Percentiles rank a stretch among this genome's conserved stretches.
Evolutionary conservation across 2,888 invertebrate genomes (phyloP).

Genomic region (Sphinx pinastri): DNA sequence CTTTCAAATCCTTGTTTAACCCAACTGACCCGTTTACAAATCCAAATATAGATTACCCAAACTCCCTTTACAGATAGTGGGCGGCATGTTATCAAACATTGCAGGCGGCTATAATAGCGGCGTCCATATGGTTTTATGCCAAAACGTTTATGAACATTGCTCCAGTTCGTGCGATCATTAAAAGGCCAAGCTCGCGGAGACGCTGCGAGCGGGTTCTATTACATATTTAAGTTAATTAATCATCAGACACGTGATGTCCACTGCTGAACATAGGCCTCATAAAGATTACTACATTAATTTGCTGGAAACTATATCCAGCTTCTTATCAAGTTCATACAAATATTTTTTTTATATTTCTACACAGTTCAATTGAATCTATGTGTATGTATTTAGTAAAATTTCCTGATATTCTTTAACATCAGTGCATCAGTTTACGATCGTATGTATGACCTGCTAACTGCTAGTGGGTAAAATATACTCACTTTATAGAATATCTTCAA

Average conservation of each 20-base stretch:
- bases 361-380: no score
- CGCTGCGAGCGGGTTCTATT: not conserved
- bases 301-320: no score
- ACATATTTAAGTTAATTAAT: not conserved
- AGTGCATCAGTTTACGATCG: no score
- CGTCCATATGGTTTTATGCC: slow-evolving; percentile 22
- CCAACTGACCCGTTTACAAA: not conserved
- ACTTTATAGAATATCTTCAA: no score
- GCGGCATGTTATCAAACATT: slow-evolving; percentile 20
- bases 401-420: no score
- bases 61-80: not conserved
- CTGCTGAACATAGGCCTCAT: not conserved
- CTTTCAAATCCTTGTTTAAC: not conserved
- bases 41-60: not conserved
- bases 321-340: no score
- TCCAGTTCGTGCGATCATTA: slow-evolving; percentile 25
- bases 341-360: no score
- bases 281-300: not conserved
- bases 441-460: no score
- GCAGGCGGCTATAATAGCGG: slow-evolving; percentile 19
- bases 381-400: no score
- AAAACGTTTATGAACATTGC: slow-evolving; percentile 25
- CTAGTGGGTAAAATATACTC: no score
- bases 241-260: not conserved
- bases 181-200: not conserved